Evolutionary conservation across 2,797 vertebrate species (phyloP), one percentile per base, ranked within the genome.

Genomic region (Catharus ustulatus): DNA sequence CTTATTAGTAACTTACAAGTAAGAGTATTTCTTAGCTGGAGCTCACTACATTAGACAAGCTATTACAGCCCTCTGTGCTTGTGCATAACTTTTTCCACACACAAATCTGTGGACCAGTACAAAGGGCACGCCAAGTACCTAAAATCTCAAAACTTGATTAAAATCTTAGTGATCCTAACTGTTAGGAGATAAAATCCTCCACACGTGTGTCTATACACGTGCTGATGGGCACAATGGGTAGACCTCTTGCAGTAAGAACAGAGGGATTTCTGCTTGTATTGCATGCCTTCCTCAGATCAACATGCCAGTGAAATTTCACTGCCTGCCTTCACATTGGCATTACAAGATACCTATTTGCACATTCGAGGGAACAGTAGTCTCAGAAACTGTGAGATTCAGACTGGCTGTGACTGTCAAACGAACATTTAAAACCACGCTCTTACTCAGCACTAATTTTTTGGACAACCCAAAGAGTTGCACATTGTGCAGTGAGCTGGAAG

Each of bases 91-190:
- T 38, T 43, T 48, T 84, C 48, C 51, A 5, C 24, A 13, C 19
- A 30, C 6, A 46, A 4, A 17, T 36, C 20, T 46, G 2, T 36
- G 11, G 15, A 2, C 3, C 20, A 32, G 18, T 52, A 40, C 0
- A 10, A 74, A 71, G 4, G 73, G 2, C 4, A 22, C 30, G 19
- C 6, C 4, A 69, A 54, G 5, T 30, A 46, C 18, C 9, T 48
- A 42, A 81, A 77, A 58, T 43, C 52, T 62, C 27, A 81, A 72
- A 81, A 36, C 3, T 8, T 57, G 1, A 54, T 58, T 66, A 59
- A 48, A 24, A 64, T 21, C 54, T 38, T 45, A n/a, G 10, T 32
- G 10, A 64, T 38, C 30, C 3, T 45, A 23, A 63, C 2, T 45
- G 18, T 61, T 52, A 52, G 7, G 12, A 26, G 48, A 29, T 11